phyloP scores from a whole-genome alignment of 2,113 vertebrate species.

The Dasyornis broadbenti region DNA sequence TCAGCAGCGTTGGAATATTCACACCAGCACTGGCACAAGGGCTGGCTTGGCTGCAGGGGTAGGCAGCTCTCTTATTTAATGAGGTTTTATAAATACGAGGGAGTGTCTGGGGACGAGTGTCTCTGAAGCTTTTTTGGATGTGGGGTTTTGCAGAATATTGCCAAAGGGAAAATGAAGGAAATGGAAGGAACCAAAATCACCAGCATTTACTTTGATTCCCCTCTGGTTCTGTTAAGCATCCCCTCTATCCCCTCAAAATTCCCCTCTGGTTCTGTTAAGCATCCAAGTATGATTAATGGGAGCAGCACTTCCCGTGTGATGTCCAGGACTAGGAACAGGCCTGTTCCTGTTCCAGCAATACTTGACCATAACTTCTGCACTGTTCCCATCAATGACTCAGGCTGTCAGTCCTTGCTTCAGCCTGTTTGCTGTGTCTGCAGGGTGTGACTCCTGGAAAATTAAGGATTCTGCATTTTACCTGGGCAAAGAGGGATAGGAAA shows the following conservation, averaged over 20 bases:
- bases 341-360: background rate
- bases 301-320: background rate
- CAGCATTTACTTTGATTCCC: background rate
- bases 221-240: background rate
- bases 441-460: background rate
- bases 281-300: background rate
- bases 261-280: background rate
- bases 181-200: fast-evolving
- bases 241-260: too few relatives aligned
- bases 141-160: background rate
- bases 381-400: background rate
- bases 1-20: background rate
- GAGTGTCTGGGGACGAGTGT: background rate
- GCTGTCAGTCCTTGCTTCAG: background rate
- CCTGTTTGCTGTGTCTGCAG: background rate
- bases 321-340: background rate
- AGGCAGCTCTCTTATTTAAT: background rate
- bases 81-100: background rate
- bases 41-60: background rate
- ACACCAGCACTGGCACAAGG: background rate
- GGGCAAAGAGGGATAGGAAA: background rate
- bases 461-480: fast-evolving
- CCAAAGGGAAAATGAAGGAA: background rate
- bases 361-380: background rate
- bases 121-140: background rate